These are phyloP conservation scores for Euglossa dilemma DNA, from an alignment of 1,140 invertebrate species.

Conservation along the genomic window DNA sequence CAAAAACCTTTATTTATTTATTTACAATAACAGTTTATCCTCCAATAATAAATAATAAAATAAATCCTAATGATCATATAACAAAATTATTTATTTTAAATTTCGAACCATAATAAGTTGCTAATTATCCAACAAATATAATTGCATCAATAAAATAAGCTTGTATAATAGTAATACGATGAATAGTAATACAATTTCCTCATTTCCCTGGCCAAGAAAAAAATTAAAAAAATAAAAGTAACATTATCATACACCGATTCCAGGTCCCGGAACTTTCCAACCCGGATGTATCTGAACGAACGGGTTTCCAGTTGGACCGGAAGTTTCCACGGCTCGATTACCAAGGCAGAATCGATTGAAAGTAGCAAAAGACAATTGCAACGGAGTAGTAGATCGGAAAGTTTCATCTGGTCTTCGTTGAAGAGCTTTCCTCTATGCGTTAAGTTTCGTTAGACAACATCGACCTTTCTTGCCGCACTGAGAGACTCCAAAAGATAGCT, in stretches of 20 bases:
- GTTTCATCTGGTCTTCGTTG: background rate
- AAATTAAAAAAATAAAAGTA: background rate
- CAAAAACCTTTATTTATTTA: too few species aligned
- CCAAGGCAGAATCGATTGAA: background rate
- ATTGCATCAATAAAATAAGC: too few species aligned
- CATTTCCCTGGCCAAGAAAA: too few species aligned
- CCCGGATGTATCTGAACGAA: background rate
- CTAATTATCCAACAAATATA: too few species aligned
- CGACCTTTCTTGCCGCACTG: background rate
- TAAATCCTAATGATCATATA: too few species aligned
- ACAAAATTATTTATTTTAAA: too few species aligned
- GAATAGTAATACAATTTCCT: too few species aligned
- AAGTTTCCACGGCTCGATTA: constrained; percentile 2
- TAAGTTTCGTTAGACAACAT: constrained; percentile 18
- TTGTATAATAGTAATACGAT: too few species aligned
- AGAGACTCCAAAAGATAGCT: constrained; percentile 10
- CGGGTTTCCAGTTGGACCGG: background rate
- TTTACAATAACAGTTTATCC: too few species aligned
- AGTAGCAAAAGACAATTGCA: background rate
- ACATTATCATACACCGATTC: background rate
- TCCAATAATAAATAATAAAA: too few species aligned
- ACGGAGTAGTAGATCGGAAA: background rate
- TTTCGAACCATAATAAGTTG: too few species aligned
- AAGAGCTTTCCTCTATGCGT: background rate
- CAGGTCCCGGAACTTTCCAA: background rate